A percentile compares a stretch with the other conserved stretches of the same genome.
These are phyloP conservation scores for Galleria mellonella DNA, from an alignment of 1,140 invertebrate species.

Conservation along the genomic window DNA sequence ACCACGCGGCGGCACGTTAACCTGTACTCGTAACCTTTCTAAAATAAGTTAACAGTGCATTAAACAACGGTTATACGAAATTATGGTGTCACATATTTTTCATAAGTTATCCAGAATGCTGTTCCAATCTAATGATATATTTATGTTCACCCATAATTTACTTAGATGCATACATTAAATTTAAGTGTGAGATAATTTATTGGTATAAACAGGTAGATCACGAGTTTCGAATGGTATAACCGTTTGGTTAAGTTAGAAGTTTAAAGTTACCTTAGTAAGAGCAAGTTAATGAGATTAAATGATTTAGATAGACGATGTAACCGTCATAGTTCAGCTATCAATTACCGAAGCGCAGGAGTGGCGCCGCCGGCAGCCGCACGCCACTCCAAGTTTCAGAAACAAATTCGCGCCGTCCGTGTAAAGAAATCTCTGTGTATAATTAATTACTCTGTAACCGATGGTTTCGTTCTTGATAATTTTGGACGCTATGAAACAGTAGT, in stretches of 20 bases:
- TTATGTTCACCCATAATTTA: slow-evolving; percentile 19
- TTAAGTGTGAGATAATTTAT: slow-evolving; percentile 41
- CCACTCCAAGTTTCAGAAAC: background rate
- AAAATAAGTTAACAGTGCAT: no score
- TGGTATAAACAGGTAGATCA: slow-evolving; percentile 32
- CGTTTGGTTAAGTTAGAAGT: slow-evolving; percentile 48
- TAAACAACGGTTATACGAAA: background rate
- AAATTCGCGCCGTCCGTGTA: slow-evolving; percentile 49
- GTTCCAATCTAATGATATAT: slow-evolving; percentile 26
- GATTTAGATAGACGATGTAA: slow-evolving; percentile 39
- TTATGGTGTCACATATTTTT: slow-evolving; percentile 18
- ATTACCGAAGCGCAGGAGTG: slow-evolving; percentile 9
- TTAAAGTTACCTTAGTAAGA: slow-evolving; percentile 42
- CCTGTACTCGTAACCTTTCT: no score
- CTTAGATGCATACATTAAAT: slow-evolving; percentile 16
- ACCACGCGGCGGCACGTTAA: no score
- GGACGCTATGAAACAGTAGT: slow-evolving; percentile 2
- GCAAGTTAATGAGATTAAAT: slow-evolving; percentile 24
- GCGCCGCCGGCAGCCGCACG: background rate
- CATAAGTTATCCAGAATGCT: slow-evolving; percentile 74
- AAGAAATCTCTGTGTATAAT: slow-evolving; percentile 8
- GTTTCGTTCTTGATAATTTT: background rate
- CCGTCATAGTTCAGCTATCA: slow-evolving; percentile 37
- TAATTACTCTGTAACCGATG: slow-evolving; percentile 1
- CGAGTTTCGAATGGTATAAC: slow-evolving; percentile 43